phyloP scores from a whole-genome alignment of 1,140 invertebrate species.

The Drosophila bocqueti region DNA sequence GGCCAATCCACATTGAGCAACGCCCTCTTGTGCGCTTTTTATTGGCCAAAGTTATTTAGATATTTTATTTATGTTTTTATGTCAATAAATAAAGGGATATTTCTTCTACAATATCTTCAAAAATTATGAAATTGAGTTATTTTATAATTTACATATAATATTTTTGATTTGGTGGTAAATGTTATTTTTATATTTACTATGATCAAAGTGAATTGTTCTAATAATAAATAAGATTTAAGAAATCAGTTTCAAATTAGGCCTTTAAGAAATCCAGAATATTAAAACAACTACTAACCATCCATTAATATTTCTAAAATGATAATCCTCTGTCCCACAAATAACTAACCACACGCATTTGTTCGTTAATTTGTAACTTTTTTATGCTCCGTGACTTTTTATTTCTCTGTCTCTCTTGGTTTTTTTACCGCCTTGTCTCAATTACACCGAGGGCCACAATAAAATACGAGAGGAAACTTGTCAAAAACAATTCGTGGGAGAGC shows the following conservation, averaged over 20 bases:
- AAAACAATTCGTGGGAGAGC: slow-evolving; percentile 58
- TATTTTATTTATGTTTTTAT: background rate
- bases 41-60: background rate
- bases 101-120: too few relatives aligned
- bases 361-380: background rate
- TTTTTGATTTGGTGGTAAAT: too few relatives aligned
- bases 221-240: too few relatives aligned
- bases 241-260: background rate
- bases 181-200: too few relatives aligned
- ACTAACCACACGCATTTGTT: background rate
- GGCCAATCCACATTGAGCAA: slow-evolving; percentile 1
- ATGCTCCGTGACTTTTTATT: background rate
- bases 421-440: slow-evolving; percentile 21
- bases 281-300: background rate
- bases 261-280: background rate
- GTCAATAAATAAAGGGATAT: too few relatives aligned
- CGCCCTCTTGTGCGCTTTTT: background rate
- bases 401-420: background rate
- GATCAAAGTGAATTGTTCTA: too few relatives aligned
- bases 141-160: too few relatives aligned
- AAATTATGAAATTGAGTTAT: too few relatives aligned
- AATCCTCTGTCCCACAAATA: too few relatives aligned
- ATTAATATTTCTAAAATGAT: background rate
- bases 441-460: slow-evolving; percentile 34
- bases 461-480: slow-evolving; percentile 42